A percentile compares a stretch with the other conserved stretches of the same genome.
phyloP scores from a whole-genome alignment of 2,113 vertebrate genomes.

The Ondatra zibethicus region DNA sequence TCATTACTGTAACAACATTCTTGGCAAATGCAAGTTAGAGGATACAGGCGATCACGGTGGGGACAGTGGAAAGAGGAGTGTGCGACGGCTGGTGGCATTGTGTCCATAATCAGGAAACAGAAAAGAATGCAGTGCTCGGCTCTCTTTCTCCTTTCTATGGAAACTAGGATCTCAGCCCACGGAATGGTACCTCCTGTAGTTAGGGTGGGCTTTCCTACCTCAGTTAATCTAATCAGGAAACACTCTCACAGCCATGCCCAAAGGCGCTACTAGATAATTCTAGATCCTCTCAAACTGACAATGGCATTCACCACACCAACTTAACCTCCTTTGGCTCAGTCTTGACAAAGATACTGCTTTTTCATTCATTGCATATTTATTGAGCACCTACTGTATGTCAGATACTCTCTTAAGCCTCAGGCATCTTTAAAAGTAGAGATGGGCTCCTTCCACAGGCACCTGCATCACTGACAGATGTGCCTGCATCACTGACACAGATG shows the following conservation, averaged over 20 bases:
- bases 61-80: neutral
- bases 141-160: neutral
- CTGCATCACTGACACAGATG: too few species aligned
- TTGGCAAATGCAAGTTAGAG: neutral
- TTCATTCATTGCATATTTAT: neutral
- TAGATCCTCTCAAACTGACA: neutral
- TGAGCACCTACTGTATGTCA: neutral
- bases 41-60: neutral
- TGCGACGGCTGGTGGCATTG: neutral
- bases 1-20: neutral
- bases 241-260: neutral
- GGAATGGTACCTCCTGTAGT: neutral
- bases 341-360: neutral
- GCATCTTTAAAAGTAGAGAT: neutral
- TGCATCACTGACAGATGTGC: too few species aligned
- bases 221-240: neutral
- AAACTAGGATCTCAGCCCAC: neutral
- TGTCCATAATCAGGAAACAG: neutral
- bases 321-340: neutral
- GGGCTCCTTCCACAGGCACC: neutral
- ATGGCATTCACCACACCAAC: neutral
- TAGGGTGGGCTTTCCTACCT: neutral
- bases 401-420: neutral
- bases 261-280: neutral
- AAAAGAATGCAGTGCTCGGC: too few species aligned